Percentiles rank a stretch among this genome's conserved stretches.
phyloP scores from a whole-genome alignment of 1,140 invertebrate genomes.

The Solenopsis invicta region DNA sequence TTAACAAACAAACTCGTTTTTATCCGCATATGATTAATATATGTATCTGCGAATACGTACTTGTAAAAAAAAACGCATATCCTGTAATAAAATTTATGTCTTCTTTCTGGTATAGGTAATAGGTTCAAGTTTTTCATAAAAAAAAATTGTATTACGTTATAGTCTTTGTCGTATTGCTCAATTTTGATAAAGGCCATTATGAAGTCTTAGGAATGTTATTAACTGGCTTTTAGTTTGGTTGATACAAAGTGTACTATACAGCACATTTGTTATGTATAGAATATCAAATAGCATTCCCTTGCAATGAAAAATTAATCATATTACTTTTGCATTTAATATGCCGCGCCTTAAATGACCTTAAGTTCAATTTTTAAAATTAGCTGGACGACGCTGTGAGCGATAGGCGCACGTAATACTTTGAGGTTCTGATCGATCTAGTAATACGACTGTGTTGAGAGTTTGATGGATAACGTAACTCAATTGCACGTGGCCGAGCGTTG shows the following conservation, averaged over 20 bases:
- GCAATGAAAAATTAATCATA: background rate
- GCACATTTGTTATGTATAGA: background rate
- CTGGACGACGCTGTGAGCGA: too few relatives aligned
- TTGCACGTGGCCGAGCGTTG: slow-evolving; percentile 46
- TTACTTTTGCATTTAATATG: background rate
- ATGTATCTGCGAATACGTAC: background rate
- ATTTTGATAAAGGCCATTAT: background rate
- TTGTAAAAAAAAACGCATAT: background rate
- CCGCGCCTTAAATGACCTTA: background rate
- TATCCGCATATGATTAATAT: background rate
- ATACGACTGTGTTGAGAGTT: slow-evolving; percentile 30
- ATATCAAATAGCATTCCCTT: background rate
- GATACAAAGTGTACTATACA: background rate
- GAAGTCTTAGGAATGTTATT: background rate
- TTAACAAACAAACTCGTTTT: slow-evolving; percentile 15
- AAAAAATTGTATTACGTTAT: background rate
- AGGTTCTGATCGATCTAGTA: slow-evolving; percentile 35
- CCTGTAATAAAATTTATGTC: background rate
- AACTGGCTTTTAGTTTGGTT: background rate
- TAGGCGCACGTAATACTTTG: background rate
- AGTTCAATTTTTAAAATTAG: slow-evolving; percentile 24
- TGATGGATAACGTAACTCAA: slow-evolving; percentile 57
- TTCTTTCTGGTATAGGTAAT: background rate
- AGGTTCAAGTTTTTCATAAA: background rate
- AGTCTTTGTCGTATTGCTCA: background rate